Evolutionary conservation across 2,797 vertebrate species (phyloP).

Genomic region (Poeciliopsis infans): DNA sequence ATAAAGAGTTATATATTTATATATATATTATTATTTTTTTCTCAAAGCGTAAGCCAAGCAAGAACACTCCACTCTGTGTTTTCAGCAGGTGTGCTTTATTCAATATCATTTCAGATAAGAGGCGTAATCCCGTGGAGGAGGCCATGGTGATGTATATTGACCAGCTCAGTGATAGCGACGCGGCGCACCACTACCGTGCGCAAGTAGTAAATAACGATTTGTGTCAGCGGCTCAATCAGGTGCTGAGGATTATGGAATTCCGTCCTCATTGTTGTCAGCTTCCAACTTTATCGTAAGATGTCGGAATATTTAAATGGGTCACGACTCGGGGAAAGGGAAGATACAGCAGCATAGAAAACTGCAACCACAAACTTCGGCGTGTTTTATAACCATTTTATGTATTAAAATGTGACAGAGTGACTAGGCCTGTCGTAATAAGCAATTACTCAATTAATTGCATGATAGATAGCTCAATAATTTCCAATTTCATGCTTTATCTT

Average conservation of each 20-base stretch:
- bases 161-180: constrained; percentile 77
- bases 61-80: constrained; percentile 81
- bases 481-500: too few relatives aligned
- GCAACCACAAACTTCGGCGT: not conserved
- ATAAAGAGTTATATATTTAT: constrained; percentile 78
- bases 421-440: too few relatives aligned
- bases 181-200: constrained; percentile 59
- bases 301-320: constrained; percentile 41
- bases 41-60: constrained; percentile 74
- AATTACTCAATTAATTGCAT: too few relatives aligned
- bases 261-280: constrained; percentile 43
- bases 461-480: too few relatives aligned
- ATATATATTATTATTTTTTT: constrained; percentile 37
- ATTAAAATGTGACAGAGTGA: not conserved
- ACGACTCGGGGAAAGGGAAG: not conserved
- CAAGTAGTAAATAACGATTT: constrained; percentile 74
- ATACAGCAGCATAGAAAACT: not conserved
- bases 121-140: constrained; percentile 82
- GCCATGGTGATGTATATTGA: constrained; percentile 86
- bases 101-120: constrained; percentile 90
- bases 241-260: constrained; percentile 50
- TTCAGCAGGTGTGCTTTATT: constrained; percentile 84
- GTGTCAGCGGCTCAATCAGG: constrained; percentile 64
- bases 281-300: constrained; percentile 38
- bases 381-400: not conserved